These are phyloP conservation scores for Arion vulgaris DNA, from an alignment of 1,140 invertebrate genomes.

Conservation along the genomic window DNA sequence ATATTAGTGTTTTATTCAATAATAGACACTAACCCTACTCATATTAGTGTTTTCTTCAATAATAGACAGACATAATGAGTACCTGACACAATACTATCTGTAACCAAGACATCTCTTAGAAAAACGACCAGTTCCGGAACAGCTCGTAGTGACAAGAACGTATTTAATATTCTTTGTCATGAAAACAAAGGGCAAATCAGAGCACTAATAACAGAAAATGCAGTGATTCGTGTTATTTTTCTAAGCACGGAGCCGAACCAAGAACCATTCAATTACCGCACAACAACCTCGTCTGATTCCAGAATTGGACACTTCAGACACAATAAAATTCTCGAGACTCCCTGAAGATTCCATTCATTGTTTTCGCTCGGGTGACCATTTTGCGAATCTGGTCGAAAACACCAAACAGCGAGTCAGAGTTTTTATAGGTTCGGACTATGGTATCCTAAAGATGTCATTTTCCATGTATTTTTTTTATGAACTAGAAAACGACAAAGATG, in stretches of 20 bases:
- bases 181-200: background rate
- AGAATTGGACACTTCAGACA: slow-evolving; percentile 33
- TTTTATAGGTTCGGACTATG: background rate
- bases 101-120: background rate
- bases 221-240: slow-evolving; percentile 27
- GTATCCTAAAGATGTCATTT: slow-evolving; percentile 6
- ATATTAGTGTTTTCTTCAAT: too few species aligned
- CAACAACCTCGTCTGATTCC: slow-evolving; percentile 24
- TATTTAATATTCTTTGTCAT: slow-evolving; percentile 16
- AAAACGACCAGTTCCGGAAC: background rate
- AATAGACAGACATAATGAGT: background rate
- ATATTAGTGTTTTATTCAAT: too few species aligned
- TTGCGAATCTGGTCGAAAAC: slow-evolving; percentile 15
- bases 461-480: background rate
- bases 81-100: background rate
- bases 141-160: background rate
- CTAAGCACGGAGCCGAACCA: slow-evolving; percentile 30
- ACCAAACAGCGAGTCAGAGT: slow-evolving; percentile 16
- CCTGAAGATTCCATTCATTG: slow-evolving; percentile 37
- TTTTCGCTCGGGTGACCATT: slow-evolving; percentile 28
- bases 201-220: slow-evolving; percentile 23
- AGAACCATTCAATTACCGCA: slow-evolving; percentile 38
- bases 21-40: too few species aligned
- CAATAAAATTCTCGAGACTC: slow-evolving; percentile 36
- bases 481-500: too few species aligned